A percentile compares a stretch with the other conserved stretches of the same genome.
Conservation (phyloP, 2,888 invertebrate species). For the Synergus laeviventris region DNA sequence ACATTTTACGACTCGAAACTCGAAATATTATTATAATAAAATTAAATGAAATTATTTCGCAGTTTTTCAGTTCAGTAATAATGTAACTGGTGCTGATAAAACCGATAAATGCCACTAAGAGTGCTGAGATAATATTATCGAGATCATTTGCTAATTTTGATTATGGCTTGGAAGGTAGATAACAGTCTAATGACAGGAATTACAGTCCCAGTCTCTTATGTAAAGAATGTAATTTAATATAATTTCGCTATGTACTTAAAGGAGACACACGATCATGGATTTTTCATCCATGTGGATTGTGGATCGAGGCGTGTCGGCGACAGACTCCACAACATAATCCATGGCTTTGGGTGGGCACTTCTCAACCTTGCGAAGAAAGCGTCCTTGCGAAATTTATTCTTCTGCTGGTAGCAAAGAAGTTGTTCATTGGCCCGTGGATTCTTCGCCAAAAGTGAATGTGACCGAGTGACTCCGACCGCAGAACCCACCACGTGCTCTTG, state of each 20-base stretch:
- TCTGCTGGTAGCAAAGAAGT: slow-evolving; percentile 53
- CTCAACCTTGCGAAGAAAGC: slow-evolving; percentile 55
- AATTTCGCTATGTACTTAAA: background rate
- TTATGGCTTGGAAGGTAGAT: background rate
- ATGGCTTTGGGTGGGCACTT: slow-evolving; percentile 41
- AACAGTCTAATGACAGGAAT: background rate
- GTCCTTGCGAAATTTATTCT: slow-evolving; percentile 52
- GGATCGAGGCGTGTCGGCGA: slow-evolving; percentile 44
- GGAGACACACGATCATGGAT: slow-evolving; percentile 46
- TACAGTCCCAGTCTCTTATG: background rate
- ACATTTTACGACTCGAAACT: background rate
- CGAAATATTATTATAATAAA: background rate
- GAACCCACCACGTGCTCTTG: slow-evolving; percentile 46
- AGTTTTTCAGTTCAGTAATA: background rate
- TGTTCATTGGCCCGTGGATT: slow-evolving; percentile 55
- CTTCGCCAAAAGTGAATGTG: slow-evolving; percentile 62
- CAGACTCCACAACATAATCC: background rate
- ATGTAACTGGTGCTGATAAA: background rate
- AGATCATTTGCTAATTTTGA: background rate
- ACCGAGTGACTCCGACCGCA: slow-evolving; percentile 48
- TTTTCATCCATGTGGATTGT: slow-evolving; percentile 46
- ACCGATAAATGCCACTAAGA: background rate
- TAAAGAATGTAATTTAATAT: background rate
- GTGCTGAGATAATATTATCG: background rate
- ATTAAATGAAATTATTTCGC: background rate